Evolutionary conservation across 2,888 invertebrate species (phyloP).

Genomic region (Diogma glabrata): DNA sequence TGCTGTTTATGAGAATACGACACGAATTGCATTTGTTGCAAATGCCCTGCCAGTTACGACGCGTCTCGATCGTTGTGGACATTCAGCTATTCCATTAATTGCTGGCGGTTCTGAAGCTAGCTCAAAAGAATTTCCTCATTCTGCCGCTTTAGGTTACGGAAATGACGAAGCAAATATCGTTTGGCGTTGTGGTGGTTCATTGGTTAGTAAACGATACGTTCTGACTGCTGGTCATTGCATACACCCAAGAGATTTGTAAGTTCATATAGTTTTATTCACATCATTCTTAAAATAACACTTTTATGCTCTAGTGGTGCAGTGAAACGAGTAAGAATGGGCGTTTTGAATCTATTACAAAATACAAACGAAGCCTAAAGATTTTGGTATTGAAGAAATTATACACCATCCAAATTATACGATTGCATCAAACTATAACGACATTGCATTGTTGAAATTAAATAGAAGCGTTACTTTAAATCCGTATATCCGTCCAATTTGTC

Average conservation of each 20-base stretch:
- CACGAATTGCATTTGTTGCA: too few species aligned
- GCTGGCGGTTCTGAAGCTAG: not conserved
- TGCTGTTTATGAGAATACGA: too few species aligned
- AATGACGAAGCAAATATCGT: constrained; percentile 12
- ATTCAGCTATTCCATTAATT: not conserved
- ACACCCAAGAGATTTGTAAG: constrained; percentile 18
- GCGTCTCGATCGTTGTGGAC: not conserved
- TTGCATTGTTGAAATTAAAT: constrained; percentile 36
- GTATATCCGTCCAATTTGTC: constrained; percentile 31
- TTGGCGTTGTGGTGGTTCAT: constrained; percentile 42
- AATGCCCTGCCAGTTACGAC: not conserved
- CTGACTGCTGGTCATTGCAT: constrained; percentile 46
- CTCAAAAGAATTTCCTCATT: constrained; percentile 31
- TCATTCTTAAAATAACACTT: too few species aligned
- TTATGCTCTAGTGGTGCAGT: constrained; percentile 19
- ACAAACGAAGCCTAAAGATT: constrained; percentile 15
- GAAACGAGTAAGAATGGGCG: constrained; percentile 23
- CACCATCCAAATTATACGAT: constrained; percentile 36
- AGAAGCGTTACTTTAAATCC: constrained; percentile 25
- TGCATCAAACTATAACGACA: constrained; percentile 37
- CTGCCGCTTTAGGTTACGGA: constrained; percentile 19
- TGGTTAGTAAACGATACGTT: constrained; percentile 41
- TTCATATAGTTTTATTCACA: too few species aligned
- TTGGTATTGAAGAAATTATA: constrained; percentile 25
- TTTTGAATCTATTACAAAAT: constrained; percentile 17